Base-by-base conservation (phyloP, 2,888 invertebrate species). In the Theristus sp. region DNA sequence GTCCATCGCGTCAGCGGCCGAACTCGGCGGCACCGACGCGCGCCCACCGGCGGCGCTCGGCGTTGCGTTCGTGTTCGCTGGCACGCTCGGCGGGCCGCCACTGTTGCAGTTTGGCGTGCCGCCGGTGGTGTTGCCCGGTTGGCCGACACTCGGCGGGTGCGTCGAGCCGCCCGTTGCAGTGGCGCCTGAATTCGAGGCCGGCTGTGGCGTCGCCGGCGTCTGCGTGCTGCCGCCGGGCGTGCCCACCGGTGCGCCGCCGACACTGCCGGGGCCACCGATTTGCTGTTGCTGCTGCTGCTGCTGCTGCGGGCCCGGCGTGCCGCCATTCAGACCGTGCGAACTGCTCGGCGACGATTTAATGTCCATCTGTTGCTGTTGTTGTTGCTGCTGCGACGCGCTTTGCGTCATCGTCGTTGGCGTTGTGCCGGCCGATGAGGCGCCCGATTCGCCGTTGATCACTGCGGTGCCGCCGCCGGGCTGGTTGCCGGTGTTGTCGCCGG, bases 271-370 rank as follows among this genome's bases (percentile, higher is more conserved):
- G 17, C 38, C 38, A 17, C 6, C 38, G 10, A 17, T 17, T n/a
- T n/a, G n/a, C n/a, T n/a, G n/a, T n/a, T n/a, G n/a, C n/a, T n/a
- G n/a, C n/a, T n/a, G n/a, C n/a, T n/a, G n/a, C n/a, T n/a, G n/a
- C n/a, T n/a, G n/a, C n/a, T n/a, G n/a, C 17, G 38, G 38, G 17
- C 38, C 38, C 38, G 38, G 38, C 38, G 38, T 38, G 38, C 38
- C 38, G 24, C 49, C 49, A 38, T 38, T 38, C n/a, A n/a, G n/a
- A n/a, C 49, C 49, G n/a, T 26, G 66, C 66, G 64, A n/a, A n/a
- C 49, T 49, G 49, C 17, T 20, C n/a, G 49, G 49, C n/a, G 49
- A 49, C 24, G 49, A 49, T 24, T 49, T 30, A 26, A 56, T 56
- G 20, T 30, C 29, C 26, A 29, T 30, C 25, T 29, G n/a, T n/a